These are phyloP conservation scores for Lanistes nyassanus DNA, from an alignment of 1,140 invertebrate species.

Conservation along the genomic window DNA sequence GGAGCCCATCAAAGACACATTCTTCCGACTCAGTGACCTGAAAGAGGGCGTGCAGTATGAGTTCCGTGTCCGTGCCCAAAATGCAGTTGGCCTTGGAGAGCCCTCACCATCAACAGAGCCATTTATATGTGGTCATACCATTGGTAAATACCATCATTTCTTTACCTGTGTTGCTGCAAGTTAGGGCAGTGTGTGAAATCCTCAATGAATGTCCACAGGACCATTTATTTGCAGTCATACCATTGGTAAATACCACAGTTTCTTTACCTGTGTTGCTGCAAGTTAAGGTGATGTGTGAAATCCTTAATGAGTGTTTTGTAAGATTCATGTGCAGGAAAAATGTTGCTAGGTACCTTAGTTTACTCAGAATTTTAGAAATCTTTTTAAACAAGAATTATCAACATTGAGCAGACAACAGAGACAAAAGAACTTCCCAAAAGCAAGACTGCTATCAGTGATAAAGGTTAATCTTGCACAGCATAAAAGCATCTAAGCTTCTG, in stretches of 20 bases:
- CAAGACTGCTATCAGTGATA: no score
- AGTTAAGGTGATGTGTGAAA: neutral
- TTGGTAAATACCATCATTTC: slow-evolving; percentile 36
- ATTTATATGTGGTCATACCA: slow-evolving; percentile 86
- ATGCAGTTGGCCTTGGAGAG: slow-evolving; percentile 94
- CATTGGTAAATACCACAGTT: slow-evolving; percentile 39
- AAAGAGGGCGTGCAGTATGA: slow-evolving; percentile 91
- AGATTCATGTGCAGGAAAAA: no score
- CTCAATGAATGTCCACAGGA: no score
- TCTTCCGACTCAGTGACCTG: slow-evolving; percentile 83
- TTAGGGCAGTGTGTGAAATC: neutral
- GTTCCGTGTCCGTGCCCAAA: slow-evolving; percentile 96
- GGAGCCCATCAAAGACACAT: slow-evolving; percentile 81
- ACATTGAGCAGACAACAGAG: neutral
- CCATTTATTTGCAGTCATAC: slow-evolving; percentile 85
- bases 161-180: neutral
- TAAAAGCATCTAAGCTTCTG: no score
- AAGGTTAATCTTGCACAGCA: no score
- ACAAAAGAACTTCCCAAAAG: no score
- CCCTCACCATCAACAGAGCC: slow-evolving; percentile 73
- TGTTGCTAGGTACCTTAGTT: no score
- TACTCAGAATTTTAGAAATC: neutral
- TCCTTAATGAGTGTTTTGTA: no score
- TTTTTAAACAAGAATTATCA: neutral
- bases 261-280: neutral